Evolutionary conservation across 2,888 invertebrate genomes (phyloP).

Genomic region (Heliconius cydno): DNA sequence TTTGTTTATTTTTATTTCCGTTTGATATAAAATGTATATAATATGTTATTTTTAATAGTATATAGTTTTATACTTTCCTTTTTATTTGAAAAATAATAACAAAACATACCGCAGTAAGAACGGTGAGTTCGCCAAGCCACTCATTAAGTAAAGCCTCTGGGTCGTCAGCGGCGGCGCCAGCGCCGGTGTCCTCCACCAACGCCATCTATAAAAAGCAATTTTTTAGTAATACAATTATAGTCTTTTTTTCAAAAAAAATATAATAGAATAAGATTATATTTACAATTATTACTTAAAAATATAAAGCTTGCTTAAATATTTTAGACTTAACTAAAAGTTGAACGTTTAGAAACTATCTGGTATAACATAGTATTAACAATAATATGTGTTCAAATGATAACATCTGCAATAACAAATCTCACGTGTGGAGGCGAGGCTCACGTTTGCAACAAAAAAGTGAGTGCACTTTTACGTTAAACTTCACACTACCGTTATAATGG

Average conservation of each 20-base stretch:
- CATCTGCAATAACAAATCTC: conserved; percentile 21
- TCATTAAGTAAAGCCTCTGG: conserved; percentile 90
- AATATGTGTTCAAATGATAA: neutral
- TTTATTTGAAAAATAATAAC: neutral
- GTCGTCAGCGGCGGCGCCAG: conserved; percentile 87
- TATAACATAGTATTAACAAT: neutral
- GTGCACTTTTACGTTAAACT: conserved; percentile 29
- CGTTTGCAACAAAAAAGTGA: conserved; percentile 5
- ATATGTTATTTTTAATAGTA: neutral
- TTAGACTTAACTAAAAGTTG: neutral
- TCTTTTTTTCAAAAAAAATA: too few species aligned
- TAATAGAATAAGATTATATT: too few species aligned
- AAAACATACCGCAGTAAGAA: conserved; percentile 87
- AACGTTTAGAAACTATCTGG: too few species aligned
- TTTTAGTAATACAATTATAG: neutral
- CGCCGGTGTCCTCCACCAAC: conserved; percentile 79
- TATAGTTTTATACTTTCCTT: neutral
- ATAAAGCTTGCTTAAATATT: neutral
- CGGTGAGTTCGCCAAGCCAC: conserved; percentile 90
- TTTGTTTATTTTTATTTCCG: neutral
- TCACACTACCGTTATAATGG: conserved; percentile 37
- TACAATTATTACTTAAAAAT: too few species aligned
- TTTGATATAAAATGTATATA: neutral
- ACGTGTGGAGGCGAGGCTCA: conserved; percentile 12
- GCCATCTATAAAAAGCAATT: conserved; percentile 73